Conservation (phyloP, 1,140 invertebrate genomes). For the Drosophila asahinai region DNA sequence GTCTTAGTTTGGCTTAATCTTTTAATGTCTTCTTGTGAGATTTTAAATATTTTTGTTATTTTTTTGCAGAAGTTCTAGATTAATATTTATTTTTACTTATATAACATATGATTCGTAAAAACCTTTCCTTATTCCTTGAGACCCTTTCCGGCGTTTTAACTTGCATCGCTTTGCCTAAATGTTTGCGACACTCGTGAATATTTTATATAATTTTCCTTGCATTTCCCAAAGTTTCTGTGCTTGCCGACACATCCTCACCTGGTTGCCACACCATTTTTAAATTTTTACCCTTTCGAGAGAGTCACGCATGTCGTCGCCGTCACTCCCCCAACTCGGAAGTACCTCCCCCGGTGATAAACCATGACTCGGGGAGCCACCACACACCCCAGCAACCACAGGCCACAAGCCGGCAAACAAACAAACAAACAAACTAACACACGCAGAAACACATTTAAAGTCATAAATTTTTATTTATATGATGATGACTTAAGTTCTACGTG, state of each 20-base stretch:
- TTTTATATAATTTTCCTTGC: conserved; percentile 11
- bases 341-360: conserved; percentile 31
- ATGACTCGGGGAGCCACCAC: conserved; percentile 43
- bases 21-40: too few relatives aligned
- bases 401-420: conserved; percentile 15
- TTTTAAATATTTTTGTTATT: too few relatives aligned
- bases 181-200: conserved; percentile 7
- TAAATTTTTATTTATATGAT: conserved; percentile 83
- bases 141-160: background rate
- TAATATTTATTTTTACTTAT: too few relatives aligned
- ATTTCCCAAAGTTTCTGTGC: background rate
- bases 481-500: conserved; percentile 82
- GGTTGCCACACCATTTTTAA: conserved; percentile 9
- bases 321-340: conserved; percentile 10
- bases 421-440: conserved; percentile 30
- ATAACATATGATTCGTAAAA: too few relatives aligned
- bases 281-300: conserved; percentile 26
- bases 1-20: too few relatives aligned
- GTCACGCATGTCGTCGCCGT: conserved; percentile 49
- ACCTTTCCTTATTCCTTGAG: too few relatives aligned
- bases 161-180: background rate
- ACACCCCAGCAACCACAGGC: conserved; percentile 35
- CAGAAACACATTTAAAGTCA: conserved; percentile 69
- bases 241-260: background rate
- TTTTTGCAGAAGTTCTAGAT: too few relatives aligned